Base-by-base conservation (phyloP, 2,113 vertebrate genomes). In the Crotalus tigris region DNA sequence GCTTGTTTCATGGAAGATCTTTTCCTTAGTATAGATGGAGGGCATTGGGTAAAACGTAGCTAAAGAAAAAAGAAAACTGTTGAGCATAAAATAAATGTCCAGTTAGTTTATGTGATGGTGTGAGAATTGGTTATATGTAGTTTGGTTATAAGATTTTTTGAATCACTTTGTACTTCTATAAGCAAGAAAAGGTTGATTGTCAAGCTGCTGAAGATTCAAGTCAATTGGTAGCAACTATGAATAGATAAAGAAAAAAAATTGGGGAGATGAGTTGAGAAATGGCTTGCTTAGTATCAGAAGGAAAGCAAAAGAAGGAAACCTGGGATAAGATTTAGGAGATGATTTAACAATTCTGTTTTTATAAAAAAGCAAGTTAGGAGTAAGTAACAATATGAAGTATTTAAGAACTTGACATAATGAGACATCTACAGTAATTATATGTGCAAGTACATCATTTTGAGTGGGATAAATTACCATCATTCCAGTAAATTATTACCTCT, bases 21-120 rank as follows among this genome's bases (percentile, higher is more conserved):
- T 96, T 97, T 98, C 91, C 97, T 97, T 92, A 99, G 96, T 96
- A 99, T 99, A 11, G 99, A 99, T 90, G 97, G 96, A 92, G 98
- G 99, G 58, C 90, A 94, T 96, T 95, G 98, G 94, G 96, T 93
- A 88, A 95, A 97, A 9, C 89, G 93, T 81, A 93, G 94, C 97
- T 97, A 69, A 88, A 44, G n/a, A 51, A 26, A 46, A 53, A 9
- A 26, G 6, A 61, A 24, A 87, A 23, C 15, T 9, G n/a, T 19
- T 81, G 29, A 61, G 24, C 6, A n/a, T 91, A 13, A 33, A n/a
- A 21, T 64, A 51, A 69, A 51, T 21, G 26, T 13, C 26, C 26
- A 54, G 21, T 81, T 21, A 44, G 69, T 91, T 91, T 11, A 57
- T 8, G 13, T 55, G 8, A 75, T 85, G 15, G 33, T 24, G 39